Base-by-base conservation (phyloP, 2,888 invertebrate species). In the Allolobophora icterica region DNA sequence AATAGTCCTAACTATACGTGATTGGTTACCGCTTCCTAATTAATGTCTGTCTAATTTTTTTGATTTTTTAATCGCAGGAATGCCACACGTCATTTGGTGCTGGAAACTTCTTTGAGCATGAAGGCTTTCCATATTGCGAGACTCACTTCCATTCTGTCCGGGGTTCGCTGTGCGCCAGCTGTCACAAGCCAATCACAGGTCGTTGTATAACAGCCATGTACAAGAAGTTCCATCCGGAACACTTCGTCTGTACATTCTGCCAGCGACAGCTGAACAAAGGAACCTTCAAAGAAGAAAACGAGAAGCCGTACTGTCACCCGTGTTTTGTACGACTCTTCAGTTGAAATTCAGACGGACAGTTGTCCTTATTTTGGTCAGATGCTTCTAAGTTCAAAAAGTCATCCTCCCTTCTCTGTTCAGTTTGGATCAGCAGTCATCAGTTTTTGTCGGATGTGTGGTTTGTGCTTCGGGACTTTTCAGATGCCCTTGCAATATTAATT, bases 161-260 rank as follows among this genome's bases (percentile, higher is more conserved):
- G 52, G 99, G 99, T 91, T 99, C 99, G 0, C 96, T 99, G 15
- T 99, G 99, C 96, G 98, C 98, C 92, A 98, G 98, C 92, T 99
- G 99, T 95, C 98, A 98, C 38, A 98, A 99, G 95, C 99, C 99
- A 33, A 99, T 99, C 94, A 94, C 95, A 19, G 96, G 96, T 11
- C 97, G 99, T 83, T 99, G 99, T 96, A 99, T 99, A 95, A 99
- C 99, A 0, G 99, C 93, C 91, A 93, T 93, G 99, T 99, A 99
- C 99, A 98, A 96, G 96, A 98, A 94, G 99, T 99, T 96, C 96
- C 99, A 99, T 96, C 99, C 99, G 0, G 99, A 99, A 95, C 99
- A 99, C 96, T 99, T 99, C 95, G 98, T 99, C 19, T 99, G 99
- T 96, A 98, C 99, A n/a, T 99, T 99, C 96, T 99, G 99, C 95